Evolutionary conservation across 2,797 vertebrate genomes (phyloP), one percentile per base, ranked within the genome.

Genomic region (Chrosomus eos): DNA sequence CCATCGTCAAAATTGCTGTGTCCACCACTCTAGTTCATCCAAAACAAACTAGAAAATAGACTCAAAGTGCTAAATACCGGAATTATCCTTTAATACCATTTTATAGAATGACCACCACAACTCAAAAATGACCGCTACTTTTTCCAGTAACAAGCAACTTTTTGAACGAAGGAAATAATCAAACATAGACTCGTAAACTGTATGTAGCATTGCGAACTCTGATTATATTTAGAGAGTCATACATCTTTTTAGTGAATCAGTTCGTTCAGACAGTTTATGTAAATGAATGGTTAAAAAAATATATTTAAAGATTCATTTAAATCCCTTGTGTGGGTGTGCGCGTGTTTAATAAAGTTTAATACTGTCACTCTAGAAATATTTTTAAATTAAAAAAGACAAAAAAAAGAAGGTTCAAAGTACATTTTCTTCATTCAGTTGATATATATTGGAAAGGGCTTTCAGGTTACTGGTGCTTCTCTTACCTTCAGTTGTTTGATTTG

Each of bases 401-500:
- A 51, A 45, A 2, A 19, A 51, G 6, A 19, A 53, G 7, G 2
- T 53, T 53, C 18, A 21, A 53, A 53, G 19, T 48, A 16, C 45
- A 6, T 48, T 48, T 48, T 48, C 14, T 18, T 48, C 16, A 48
- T 18, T 48, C 14, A 18, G 45, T 48, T 48, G 45, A 48, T 18
- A 16, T 48, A 48, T 18, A 16, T 5, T 45, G 14, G 14, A 48
- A 48, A 48, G 0, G 4, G 45, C 19, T 45, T 45, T 14, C 45
- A 45, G 4, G 14, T 1, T 14, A 14, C 43, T 45, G 45, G 45
- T 14, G 4, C 45, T n/a, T 60, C 13, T 36, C 31, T 67, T 68
- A 19, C 64, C 28, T 38, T 87, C 43, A 83, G 64, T 26, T 33
- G 78, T 76, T 66, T 33, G 16, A 31, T 51, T 51, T 28, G 43